Evolutionary conservation across 2,797 vertebrate species (phyloP).

Genomic region (Pelochelys cantorii): DNA sequence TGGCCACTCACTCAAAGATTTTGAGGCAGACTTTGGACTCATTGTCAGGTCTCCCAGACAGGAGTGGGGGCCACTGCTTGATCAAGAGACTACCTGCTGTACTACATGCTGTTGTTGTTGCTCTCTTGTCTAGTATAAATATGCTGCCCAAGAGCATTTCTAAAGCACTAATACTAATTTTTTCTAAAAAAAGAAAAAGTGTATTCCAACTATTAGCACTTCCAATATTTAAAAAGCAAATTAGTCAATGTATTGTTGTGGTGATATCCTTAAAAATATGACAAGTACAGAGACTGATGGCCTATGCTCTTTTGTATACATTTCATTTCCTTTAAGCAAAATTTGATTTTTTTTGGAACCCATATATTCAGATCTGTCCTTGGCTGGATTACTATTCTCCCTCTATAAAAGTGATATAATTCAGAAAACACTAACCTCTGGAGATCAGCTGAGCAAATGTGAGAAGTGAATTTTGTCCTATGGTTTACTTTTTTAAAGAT

Average conservation of each 20-base stretch:
- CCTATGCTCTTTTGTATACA: neutral
- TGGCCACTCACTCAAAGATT: neutral
- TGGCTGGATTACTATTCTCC: neutral
- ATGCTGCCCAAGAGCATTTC: neutral
- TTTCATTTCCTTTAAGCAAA: neutral
- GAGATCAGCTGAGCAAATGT: neutral
- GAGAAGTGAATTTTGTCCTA: neutral
- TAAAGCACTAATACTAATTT: neutral
- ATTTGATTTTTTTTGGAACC: neutral
- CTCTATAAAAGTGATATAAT: neutral
- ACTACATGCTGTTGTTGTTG: neutral
- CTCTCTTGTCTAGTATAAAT: neutral
- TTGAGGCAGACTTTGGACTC: no score
- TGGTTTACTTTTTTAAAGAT: neutral
- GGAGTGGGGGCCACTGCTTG: no score
- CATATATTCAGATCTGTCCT: neutral
- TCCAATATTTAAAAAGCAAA: neutral
- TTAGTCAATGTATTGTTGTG: neutral
- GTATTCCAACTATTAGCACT: neutral
- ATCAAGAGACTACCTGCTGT: neutral
- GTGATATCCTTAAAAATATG: neutral
- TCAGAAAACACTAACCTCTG: neutral
- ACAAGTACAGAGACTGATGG: neutral
- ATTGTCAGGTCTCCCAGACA: neutral
- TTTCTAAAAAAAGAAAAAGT: no score